Percentiles rank a stretch among this genome's conserved stretches.
Conservation (phyloP, 2,113 vertebrate genomes). For the Mus pahari region DNA sequence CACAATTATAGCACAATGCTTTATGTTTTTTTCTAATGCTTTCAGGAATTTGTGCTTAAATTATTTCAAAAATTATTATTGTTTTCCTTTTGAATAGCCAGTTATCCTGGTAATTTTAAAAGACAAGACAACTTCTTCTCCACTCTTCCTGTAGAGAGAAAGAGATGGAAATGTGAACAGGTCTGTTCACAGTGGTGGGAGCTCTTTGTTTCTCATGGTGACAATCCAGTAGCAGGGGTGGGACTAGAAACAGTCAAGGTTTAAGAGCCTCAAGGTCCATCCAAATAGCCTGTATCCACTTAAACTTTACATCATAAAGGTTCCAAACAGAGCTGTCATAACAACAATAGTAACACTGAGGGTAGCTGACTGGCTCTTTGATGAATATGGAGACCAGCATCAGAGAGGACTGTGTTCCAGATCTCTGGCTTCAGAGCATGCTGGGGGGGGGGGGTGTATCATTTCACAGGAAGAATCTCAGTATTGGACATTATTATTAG, state of each 20-base stretch:
- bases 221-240: not conserved
- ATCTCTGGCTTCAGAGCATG: not conserved
- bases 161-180: not conserved
- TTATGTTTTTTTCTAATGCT: not conserved
- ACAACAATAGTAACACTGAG: not conserved
- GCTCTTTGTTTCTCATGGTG: not conserved
- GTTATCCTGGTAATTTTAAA: not conserved
- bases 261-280: not conserved
- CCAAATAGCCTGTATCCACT: not conserved
- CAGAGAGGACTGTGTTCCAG: not conserved
- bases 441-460: not conserved
- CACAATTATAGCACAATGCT: not conserved
- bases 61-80: not conserved
- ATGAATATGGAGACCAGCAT: not conserved
- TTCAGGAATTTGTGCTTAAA: not conserved
- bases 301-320: not conserved
- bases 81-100: slow-evolving; percentile 1
- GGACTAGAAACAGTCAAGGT: not conserved
- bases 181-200: too few species aligned
- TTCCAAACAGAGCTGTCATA: not conserved
- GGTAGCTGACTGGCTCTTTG: not conserved
- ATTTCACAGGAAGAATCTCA: not conserved
- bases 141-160: too few species aligned
- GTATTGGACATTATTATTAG: slow-evolving; percentile 24
- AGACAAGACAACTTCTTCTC: not conserved